Base-by-base conservation (phyloP, 2,888 invertebrate genomes). In the Cylindroiulus punctatus region DNA sequence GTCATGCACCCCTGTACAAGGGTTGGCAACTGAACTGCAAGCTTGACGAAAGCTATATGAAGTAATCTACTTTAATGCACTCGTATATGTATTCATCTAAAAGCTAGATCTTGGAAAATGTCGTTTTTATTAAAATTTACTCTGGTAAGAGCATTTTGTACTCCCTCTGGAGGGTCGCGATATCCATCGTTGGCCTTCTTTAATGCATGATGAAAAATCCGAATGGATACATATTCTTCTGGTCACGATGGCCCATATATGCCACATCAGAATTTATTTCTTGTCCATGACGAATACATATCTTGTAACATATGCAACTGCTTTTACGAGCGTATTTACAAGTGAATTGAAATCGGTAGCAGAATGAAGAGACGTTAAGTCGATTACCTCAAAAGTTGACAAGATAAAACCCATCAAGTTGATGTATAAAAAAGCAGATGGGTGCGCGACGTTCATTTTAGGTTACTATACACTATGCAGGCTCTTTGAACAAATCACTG, bases 181-280 rank as follows among this genome's bases (percentile, higher is more conserved):
- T 76, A 76, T 76, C 76, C 4, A 76, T 30, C 14, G 26, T 30
- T 17, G 26, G 17, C 76, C 26, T 17, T 14, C 76, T 76, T 76
- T 76, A n/a, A n/a, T n/a, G n/a, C 76, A 76, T 32, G 76, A 76
- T 76, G 76, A 76, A 30, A 30, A 76, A 76, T 32, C 14, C 76
- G 4, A 30, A 30, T 17, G 5, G 14, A 76, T 30, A 30, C 7
- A 30, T 76, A 14, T 26, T 30, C 26, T 30, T 76, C 12, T 76
- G 76, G 14, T 30, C 30, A 76, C 26, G 14, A 30, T 76, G 76
- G 76, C 30, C 30, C 32, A 76, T 14, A 30, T 32, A 3, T 30
- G 1, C 30, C 0, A 14, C 12, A 30, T 12, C 30, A 17, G 52
- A 14, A 76, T 30, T 76, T 76, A 76, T 76, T 26, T 76, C 10